Evolutionary conservation across 2,888 invertebrate species (phyloP), one percentile per base, ranked within the genome.

Genomic region (Drosophila kambysellisi): DNA sequence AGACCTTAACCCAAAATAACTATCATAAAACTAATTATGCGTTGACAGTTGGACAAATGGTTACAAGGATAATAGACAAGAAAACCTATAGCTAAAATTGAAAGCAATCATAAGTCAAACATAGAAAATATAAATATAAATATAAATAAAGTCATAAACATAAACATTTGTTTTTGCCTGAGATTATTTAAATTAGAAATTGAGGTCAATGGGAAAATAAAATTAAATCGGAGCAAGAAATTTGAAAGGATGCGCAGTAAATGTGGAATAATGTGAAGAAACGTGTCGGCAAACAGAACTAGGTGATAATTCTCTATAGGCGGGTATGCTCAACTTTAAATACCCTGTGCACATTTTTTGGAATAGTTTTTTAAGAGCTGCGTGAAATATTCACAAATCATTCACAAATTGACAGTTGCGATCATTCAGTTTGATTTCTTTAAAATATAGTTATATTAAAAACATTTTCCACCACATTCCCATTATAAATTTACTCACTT

Each of bases 161-260:
- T 52, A 46, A 62, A 74, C 32, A 67, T 63, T 63, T 58, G 48
- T 15, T 17, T 41, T 61, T 33, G 56, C 53, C 39, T 29, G 9
- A 72, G 37, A 72, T 61, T 52, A 50, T 58, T 72, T 58, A 57
- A 67, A 56, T n/a, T 30, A 17, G 37, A 67, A 76, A 90, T 90
- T 84, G 71, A 77, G 90, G 84, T 90, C 90, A 84, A 81, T 89
- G 81, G 83, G 87, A 86, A 86, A 83, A 84, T 86, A 59, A 67
- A 85, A 79, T 65, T 73, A 76, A 70, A 67, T 46, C 46, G 48
- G 33, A 20, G 46, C 37, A 30, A 8, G 20, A 58, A 51, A 39
- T 57, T 35, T 20, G 5, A 51, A 76, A 78, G 82, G 67, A 73
- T 65, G 64, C 58, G 52, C 66, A 76, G 64, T 59, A 35, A 62